phyloP scores from a whole-genome alignment of 2,888 invertebrate species.

The Ormyrus pomaceus region DNA sequence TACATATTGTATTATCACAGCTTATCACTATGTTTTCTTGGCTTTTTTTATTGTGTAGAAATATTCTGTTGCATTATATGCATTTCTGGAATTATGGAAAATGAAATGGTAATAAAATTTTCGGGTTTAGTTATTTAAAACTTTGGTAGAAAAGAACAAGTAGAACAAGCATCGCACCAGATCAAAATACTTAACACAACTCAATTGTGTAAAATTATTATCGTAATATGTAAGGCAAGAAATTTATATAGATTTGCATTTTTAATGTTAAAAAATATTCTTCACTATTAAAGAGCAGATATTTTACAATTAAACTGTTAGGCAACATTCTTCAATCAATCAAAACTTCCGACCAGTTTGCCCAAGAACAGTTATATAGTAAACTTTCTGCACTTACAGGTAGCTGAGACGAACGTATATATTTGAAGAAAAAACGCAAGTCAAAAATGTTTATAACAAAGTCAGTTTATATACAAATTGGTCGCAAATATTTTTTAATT shows the following conservation, averaged over 20 bases:
- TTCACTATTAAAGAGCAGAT: conserved; percentile 4
- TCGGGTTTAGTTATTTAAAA: conserved; percentile 24
- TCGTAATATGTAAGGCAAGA: conserved; percentile 38
- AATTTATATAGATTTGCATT: conserved; percentile 24
- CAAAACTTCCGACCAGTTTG: background rate
- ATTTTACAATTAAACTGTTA: conserved; percentile 11
- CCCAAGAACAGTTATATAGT: conserved; percentile 21
- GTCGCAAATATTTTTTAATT: conserved; percentile 27
- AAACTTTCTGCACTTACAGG: conserved; percentile 22
- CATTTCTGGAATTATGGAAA: conserved; percentile 36
- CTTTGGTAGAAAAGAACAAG: conserved; percentile 36
- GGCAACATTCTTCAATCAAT: background rate
- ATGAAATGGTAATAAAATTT: conserved; percentile 12
- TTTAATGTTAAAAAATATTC: conserved; percentile 8
- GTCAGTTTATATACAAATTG: conserved; percentile 42
- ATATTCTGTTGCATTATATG: conserved; percentile 51
- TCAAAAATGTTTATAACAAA: conserved; percentile 32
- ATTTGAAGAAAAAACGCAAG: conserved; percentile 17
- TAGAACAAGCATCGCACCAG: conserved; percentile 40
- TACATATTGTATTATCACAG: conserved; percentile 71
- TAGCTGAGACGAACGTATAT: conserved; percentile 8
- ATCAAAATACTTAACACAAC: conserved; percentile 25
- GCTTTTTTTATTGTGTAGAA: conserved; percentile 49
- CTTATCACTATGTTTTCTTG: conserved; percentile 67
- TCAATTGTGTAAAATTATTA: conserved; percentile 10